phyloP scores from a whole-genome alignment of 2,113 vertebrate genomes.

The Ramphastos sulfuratus region DNA sequence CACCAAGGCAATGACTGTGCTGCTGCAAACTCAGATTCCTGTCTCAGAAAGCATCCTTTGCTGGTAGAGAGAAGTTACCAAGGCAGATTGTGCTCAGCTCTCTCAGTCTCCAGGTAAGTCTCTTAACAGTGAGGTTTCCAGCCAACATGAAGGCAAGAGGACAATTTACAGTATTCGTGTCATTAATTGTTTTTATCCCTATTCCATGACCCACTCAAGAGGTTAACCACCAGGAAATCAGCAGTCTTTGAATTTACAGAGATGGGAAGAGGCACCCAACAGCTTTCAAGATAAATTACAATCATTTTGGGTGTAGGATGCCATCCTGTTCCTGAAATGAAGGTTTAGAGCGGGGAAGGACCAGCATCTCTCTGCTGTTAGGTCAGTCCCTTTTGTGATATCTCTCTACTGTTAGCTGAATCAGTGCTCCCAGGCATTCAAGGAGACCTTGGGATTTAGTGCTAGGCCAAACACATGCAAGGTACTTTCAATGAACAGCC shows the following conservation, averaged over 20 bases:
- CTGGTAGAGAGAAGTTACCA: neutral
- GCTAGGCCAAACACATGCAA: neutral
- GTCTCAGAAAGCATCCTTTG: neutral
- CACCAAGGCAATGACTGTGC: neutral
- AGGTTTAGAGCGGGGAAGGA: neutral
- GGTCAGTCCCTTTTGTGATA: neutral
- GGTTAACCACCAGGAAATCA: slow-evolving; percentile 51
- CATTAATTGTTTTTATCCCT: slow-evolving; percentile 14
- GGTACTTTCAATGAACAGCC: neutral
- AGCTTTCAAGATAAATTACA: slow-evolving; percentile 19
- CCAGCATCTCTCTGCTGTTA: neutral
- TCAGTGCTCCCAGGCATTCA: neutral
- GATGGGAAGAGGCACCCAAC: slow-evolving; percentile 59
- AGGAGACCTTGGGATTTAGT: slow-evolving; percentile 8
- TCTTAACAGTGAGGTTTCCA: neutral
- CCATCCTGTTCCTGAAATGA: slow-evolving; percentile 36
- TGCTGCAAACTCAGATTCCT: neutral
- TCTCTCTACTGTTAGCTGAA: neutral
- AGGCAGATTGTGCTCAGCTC: neutral
- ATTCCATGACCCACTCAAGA: slow-evolving; percentile 24
- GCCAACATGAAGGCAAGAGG: slow-evolving; percentile 10
- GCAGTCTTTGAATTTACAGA: slow-evolving; percentile 18
- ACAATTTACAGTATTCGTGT: neutral
- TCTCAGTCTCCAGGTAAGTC: neutral
- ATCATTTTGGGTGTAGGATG: slow-evolving; percentile 28